Evolutionary conservation across 2,113 vertebrate genomes (phyloP).

Genomic region (Phoxinus phoxinus): DNA sequence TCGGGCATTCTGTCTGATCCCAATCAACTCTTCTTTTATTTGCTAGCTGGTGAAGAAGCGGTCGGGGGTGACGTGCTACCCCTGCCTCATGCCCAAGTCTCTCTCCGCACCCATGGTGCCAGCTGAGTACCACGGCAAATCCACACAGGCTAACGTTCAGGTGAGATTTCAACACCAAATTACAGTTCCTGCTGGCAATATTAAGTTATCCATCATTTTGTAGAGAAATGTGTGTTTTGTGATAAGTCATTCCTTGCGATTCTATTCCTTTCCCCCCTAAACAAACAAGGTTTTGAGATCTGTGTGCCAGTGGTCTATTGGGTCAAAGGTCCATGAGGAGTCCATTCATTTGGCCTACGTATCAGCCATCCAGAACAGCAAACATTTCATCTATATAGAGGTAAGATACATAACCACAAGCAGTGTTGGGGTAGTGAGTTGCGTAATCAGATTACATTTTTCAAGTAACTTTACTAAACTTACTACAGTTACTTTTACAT

Average conservation of each 20-base stretch:
- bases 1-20: constrained; percentile 50
- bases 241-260: background rate
- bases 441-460: no score
- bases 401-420: background rate
- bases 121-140: constrained; percentile 40
- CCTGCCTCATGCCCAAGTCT: constrained; percentile 55
- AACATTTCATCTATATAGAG: constrained; percentile 58
- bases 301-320: constrained; percentile 60
- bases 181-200: background rate
- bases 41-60: constrained; percentile 58
- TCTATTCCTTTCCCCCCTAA: background rate
- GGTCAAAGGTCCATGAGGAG: constrained; percentile 60
- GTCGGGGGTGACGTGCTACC: constrained; percentile 52
- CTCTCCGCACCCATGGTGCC: constrained; percentile 41
- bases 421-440: no score
- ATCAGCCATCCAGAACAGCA: constrained; percentile 59
- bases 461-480: no score
- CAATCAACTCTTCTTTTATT: constrained; percentile 59
- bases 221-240: background rate
- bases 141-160: constrained; percentile 52
- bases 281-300: constrained; percentile 56
- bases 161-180: constrained; percentile 33
- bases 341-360: constrained; percentile 62
- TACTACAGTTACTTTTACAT: no score
- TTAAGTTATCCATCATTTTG: background rate